phyloP scores from a whole-genome alignment of 2,888 invertebrate species.

The Trypoxylon attenuatum region DNA sequence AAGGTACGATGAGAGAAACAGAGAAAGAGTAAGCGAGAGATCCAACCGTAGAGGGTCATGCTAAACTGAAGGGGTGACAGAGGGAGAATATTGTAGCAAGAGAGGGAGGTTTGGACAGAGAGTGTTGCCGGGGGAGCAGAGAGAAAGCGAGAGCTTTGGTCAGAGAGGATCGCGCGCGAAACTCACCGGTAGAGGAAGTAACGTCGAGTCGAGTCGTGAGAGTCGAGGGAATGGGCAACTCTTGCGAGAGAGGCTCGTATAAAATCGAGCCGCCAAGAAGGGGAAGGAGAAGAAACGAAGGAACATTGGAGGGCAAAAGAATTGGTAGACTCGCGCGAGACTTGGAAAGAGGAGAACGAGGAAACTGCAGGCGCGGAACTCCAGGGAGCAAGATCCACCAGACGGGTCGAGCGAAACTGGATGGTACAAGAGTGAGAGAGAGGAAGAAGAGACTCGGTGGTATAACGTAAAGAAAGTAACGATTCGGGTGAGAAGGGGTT shows the following conservation, averaged over 20 bases:
- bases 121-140: background rate
- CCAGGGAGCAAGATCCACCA: background rate
- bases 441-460: too few relatives aligned
- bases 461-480: background rate
- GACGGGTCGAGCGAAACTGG: background rate
- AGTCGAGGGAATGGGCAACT: background rate
- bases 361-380: background rate
- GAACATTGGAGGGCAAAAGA: background rate
- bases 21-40: constrained; percentile 9
- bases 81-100: background rate
- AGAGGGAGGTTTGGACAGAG: background rate
- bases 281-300: background rate
- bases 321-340: background rate
- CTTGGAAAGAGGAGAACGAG: background rate
- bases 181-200: background rate
- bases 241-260: background rate
- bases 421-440: too few relatives aligned
- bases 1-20: background rate
- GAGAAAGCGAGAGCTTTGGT: background rate
- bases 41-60: constrained; percentile 9
- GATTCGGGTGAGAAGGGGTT: background rate
- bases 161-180: background rate
- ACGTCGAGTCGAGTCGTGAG: too few relatives aligned
- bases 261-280: background rate
- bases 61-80: background rate